Base-by-base conservation (phyloP, 1,140 invertebrate genomes). In the Brachionus paranguensis region DNA sequence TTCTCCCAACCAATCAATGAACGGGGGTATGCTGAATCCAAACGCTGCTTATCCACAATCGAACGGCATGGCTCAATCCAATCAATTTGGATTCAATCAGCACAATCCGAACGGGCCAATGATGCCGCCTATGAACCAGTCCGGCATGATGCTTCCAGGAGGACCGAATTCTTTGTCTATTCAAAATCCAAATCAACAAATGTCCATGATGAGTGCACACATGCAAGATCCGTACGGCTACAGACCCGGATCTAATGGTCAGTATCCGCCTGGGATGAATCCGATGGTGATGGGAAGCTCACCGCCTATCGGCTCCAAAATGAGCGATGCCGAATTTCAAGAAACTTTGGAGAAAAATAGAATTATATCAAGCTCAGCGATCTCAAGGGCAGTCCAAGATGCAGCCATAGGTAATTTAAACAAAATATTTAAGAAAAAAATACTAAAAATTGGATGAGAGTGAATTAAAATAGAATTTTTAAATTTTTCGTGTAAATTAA, bases 311-410 rank as follows among this genome's bases (percentile, higher is more conserved):
- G 45, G 29, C 14, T 45, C 87, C 1, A 87, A 88, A 45, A 92
- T 98, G 27, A 93, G 93, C 85, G 96, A 98, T 89, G 93, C 93
- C 85, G 97, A 99, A 91, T 98, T 98, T 90, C 96, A 99, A 90
- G 97, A 99, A 89, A 96, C 98, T 50, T 97, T 99, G 94, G 92
- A 93, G 76, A 92, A 97, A 85, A 99, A 99, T 90, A 92, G 96
- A 85, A 98, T 96, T 11, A 96, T 99, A 1, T 98, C 96, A 8
- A 96, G 95, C 85, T 96, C 94, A 47, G 97, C 97, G 2, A 99
- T 99, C 85, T 94, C 95, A 12, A 91, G 97, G 85, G 97, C 97
- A 12, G 96, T 99, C 12, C 95, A 95, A 47, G 97, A 99, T 91
- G 97, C 97, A 1, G 95, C 96, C 33, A 94, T 95, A 83, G 92